Percentiles rank a stretch among this genome's conserved stretches.
These are phyloP conservation scores for Sebastes schlegelii DNA, from an alignment of 2,113 vertebrate genomes.

Conservation along the genomic window DNA sequence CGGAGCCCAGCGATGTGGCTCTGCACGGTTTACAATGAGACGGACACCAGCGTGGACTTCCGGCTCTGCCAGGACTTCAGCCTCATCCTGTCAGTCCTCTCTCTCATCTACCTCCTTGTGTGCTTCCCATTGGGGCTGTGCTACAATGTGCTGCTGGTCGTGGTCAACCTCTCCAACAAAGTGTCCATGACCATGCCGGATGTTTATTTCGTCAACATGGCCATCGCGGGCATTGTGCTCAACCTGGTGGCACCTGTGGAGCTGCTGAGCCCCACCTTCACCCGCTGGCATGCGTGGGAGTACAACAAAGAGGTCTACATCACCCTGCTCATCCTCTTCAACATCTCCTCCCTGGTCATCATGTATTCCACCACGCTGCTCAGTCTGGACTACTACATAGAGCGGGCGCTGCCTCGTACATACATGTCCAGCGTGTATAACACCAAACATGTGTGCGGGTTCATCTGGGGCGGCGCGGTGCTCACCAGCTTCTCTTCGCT, in stretches of 20 bases:
- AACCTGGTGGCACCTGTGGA: conserved; percentile 90
- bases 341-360: conserved; percentile 93
- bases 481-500: conserved; percentile 97
- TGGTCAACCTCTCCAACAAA: conserved; percentile 94
- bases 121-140: conserved; percentile 94
- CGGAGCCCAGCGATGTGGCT: conserved; percentile 92
- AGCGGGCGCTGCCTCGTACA: conserved; percentile 93
- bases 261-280: conserved; percentile 90
- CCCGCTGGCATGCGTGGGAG: conserved; percentile 91
- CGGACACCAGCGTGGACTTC: conserved; percentile 83
- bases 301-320: conserved; percentile 92
- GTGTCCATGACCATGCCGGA: conserved; percentile 97
- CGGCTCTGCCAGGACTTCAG: conserved; percentile 92
- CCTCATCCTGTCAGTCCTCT: conserved; percentile 90
- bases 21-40: conserved; percentile 91
- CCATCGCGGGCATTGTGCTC: conserved; percentile 93
- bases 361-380: conserved; percentile 97
- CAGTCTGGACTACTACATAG: conserved; percentile 97
- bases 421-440: conserved; percentile 99
- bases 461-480: conserved; percentile 97
- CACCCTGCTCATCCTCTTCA: conserved; percentile 95
- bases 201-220: conserved; percentile 98
- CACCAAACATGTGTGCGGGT: conserved; percentile 95
- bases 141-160: conserved; percentile 92
- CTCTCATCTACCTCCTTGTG: conserved; percentile 93